Conservation (phyloP, 2,113 vertebrate species). For the Microcebus murinus region DNA sequence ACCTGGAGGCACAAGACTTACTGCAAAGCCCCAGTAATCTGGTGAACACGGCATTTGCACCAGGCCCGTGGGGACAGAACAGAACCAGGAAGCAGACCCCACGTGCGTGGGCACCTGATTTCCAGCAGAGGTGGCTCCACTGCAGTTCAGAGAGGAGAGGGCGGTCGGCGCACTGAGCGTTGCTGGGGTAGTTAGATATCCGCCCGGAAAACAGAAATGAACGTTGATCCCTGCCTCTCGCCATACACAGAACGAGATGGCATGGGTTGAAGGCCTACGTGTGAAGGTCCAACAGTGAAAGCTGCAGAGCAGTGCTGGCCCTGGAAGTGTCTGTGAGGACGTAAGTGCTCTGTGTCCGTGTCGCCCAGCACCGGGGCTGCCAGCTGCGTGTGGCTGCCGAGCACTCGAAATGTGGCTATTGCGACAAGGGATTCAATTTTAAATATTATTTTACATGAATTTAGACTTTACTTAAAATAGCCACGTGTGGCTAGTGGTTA, state of each 20-base stretch:
- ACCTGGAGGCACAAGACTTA: background rate
- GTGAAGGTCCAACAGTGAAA: background rate
- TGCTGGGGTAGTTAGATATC: no score
- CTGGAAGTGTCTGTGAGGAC: background rate
- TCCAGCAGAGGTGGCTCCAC: background rate
- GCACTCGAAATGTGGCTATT: background rate
- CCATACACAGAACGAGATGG: fast-evolving
- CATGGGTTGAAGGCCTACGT: background rate
- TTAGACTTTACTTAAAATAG: background rate
- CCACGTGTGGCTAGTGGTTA: background rate
- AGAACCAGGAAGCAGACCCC: background rate
- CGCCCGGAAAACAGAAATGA: background rate
- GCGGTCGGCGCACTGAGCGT: background rate
- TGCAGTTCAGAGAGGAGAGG: background rate
- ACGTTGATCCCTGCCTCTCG: background rate
- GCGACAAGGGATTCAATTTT: background rate
- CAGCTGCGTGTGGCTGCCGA: fast-evolving
- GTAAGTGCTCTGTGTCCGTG: background rate
- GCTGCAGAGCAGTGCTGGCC: background rate
- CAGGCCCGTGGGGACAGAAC: background rate
- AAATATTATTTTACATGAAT: background rate
- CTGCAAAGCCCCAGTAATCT: background rate
- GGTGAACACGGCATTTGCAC: background rate
- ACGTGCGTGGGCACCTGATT: fast-evolving
- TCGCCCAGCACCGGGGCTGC: fast-evolving